These are phyloP conservation scores for Phocides pigmalion DNA, from an alignment of 1,140 invertebrate species.

Conservation along the genomic window DNA sequence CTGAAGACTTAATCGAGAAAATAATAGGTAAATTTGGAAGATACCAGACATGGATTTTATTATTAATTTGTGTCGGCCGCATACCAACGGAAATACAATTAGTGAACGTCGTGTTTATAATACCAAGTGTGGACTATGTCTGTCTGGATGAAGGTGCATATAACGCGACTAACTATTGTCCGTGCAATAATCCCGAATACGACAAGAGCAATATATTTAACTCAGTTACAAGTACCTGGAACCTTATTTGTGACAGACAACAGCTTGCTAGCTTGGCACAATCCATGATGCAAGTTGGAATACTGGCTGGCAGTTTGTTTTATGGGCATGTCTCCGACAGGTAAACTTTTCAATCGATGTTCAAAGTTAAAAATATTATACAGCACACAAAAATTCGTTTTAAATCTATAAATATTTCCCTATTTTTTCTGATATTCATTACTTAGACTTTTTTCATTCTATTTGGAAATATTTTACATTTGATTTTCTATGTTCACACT, in stretches of 20 bases:
- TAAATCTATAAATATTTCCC: too few species aligned
- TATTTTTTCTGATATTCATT: too few species aligned
- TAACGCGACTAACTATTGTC: constrained; percentile 70
- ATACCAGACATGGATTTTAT: constrained; percentile 82
- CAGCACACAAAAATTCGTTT: too few species aligned
- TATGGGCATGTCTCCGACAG: constrained; percentile 83
- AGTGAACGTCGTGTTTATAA: constrained; percentile 87
- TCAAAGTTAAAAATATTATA: too few species aligned
- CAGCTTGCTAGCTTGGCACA: constrained; percentile 80
- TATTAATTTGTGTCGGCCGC: constrained; percentile 86
- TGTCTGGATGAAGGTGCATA: constrained; percentile 78
- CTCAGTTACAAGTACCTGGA: constrained; percentile 82
- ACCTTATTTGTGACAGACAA: constrained; percentile 80
- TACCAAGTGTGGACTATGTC: constrained; percentile 85
- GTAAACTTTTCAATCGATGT: constrained; percentile 42
- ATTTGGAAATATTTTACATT: too few species aligned
- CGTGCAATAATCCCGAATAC: constrained; percentile 73
- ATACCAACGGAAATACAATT: constrained; percentile 88
- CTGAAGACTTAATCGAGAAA: constrained; percentile 60
- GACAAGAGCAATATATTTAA: constrained; percentile 72
- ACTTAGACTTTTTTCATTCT: too few species aligned
- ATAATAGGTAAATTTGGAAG: constrained; percentile 62
- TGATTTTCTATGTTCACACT: too few species aligned
- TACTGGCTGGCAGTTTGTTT: constrained; percentile 79
- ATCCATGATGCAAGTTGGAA: constrained; percentile 82